Conservation (phyloP, 2,113 vertebrate genomes). For the Piaya cayana region DNA sequence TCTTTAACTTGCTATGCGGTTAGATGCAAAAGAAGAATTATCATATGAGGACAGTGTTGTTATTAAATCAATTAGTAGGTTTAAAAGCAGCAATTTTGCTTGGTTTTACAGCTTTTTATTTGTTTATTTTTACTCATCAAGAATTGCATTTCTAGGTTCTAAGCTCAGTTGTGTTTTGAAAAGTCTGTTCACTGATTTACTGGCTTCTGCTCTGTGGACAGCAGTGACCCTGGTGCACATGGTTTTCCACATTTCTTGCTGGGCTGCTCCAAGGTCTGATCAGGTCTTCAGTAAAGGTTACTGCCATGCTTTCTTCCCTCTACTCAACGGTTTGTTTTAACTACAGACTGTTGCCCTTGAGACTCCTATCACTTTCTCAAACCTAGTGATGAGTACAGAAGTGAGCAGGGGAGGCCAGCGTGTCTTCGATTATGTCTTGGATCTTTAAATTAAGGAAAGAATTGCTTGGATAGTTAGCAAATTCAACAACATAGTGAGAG, state of each 20-base stretch:
- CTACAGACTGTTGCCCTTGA: background rate
- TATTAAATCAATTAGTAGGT: background rate
- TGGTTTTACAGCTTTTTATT: background rate
- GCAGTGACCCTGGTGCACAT: background rate
- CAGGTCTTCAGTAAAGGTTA: background rate
- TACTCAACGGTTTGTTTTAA: background rate
- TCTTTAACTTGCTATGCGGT: background rate
- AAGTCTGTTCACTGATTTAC: background rate
- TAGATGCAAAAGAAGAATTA: background rate
- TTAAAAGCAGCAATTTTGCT: background rate
- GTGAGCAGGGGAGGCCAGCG: accelerated
- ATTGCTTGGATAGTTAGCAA: background rate
- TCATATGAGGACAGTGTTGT: background rate
- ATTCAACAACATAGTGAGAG: background rate
- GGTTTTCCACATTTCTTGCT: background rate
- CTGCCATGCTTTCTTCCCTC: background rate
- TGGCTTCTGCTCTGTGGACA: background rate
- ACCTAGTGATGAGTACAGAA: background rate
- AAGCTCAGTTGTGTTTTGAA: background rate
- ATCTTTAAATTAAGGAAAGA: background rate
- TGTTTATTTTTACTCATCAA: background rate
- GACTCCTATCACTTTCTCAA: background rate
- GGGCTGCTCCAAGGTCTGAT: background rate
- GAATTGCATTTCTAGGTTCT: background rate
- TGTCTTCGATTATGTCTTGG: background rate